These are phyloP conservation scores for Cotesia congregata DNA, from an alignment of 2,888 invertebrate genomes.

Conservation along the genomic window DNA sequence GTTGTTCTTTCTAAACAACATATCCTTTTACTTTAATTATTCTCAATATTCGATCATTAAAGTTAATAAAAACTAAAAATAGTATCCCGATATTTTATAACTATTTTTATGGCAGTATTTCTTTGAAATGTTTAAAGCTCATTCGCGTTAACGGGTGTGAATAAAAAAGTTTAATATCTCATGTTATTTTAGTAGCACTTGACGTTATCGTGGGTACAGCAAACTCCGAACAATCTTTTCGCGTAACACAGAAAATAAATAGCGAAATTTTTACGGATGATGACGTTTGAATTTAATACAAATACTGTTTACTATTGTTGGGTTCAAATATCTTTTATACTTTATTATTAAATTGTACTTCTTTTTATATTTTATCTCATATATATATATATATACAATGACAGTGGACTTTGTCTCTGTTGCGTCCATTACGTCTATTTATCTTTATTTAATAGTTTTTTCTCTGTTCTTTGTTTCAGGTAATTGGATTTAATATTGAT, in stretches of 20 bases:
- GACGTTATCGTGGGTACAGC: slow-evolving; percentile 24
- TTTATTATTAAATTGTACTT: slow-evolving; percentile 10
- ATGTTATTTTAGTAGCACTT: slow-evolving; percentile 37
- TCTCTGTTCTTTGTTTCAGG: slow-evolving; percentile 58
- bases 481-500: slow-evolving; percentile 46
- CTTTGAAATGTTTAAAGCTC: slow-evolving; percentile 41
- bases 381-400: slow-evolving; percentile 46
- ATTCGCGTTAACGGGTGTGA: slow-evolving; percentile 39
- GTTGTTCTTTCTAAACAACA: not conserved
- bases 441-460: slow-evolving; percentile 47
- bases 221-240: slow-evolving; percentile 46
- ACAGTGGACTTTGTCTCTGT: slow-evolving; percentile 33
- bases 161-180: slow-evolving; percentile 42
- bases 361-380: too few relatives aligned
- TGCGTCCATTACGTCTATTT: slow-evolving; percentile 34
- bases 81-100: slow-evolving; percentile 24
- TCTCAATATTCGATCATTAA: slow-evolving; percentile 14
- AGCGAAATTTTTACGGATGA: slow-evolving; percentile 30
- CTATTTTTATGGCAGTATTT: slow-evolving; percentile 32
- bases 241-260: slow-evolving; percentile 29
- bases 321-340: slow-evolving; percentile 25
- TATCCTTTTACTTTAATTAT: not conserved
- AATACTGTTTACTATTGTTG: slow-evolving; percentile 24
- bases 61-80: slow-evolving; percentile 34
- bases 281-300: slow-evolving; percentile 36